Percentiles rank a stretch among this genome's conserved stretches.
Evolutionary conservation across 2,797 vertebrate genomes (phyloP).

Genomic region (Catharus ustulatus): DNA sequence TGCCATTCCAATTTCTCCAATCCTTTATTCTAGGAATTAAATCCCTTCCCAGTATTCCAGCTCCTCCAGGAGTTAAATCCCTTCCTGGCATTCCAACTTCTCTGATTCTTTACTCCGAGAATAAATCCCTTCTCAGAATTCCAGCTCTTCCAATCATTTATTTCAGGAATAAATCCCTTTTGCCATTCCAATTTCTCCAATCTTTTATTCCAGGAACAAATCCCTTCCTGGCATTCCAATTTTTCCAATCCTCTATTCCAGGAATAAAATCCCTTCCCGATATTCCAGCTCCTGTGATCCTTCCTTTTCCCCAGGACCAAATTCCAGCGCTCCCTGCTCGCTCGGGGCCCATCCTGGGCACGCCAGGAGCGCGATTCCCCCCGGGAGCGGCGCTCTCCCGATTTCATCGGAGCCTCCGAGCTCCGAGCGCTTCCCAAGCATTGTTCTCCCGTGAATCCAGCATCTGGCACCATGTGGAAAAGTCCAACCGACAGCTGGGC

Average conservation of each 20-base stretch:
- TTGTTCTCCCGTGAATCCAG: conserved; percentile 79
- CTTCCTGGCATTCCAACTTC: background rate
- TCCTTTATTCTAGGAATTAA: background rate
- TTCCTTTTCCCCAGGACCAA: background rate
- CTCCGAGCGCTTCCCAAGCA: conserved; percentile 78
- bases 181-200: too few species aligned
- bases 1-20: background rate
- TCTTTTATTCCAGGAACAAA: background rate
- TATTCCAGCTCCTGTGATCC: rapidly evolving
- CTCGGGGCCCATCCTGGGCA: conserved; percentile 64
- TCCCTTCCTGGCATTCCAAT: rapidly evolving
- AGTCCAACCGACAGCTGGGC: conserved; percentile 80
- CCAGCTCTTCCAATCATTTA: too few species aligned
- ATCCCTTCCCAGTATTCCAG: background rate
- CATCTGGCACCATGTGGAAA: conserved; percentile 80
- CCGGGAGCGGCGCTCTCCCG: conserved; percentile 75
- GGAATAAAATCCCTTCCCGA: background rate
- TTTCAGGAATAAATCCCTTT: too few species aligned
- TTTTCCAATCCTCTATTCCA: rapidly evolving
- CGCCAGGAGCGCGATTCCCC: conserved; percentile 76
- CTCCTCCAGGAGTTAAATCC: too few species aligned
- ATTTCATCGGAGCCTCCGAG: conserved; percentile 73
- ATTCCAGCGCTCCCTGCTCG: conserved; percentile 58
- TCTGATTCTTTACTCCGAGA: background rate
- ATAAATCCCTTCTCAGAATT: too few species aligned